Evolutionary conservation across 2,797 vertebrate genomes (phyloP), one percentile per base, ranked within the genome.

Genomic region (Notolepis coatsorum): DNA sequence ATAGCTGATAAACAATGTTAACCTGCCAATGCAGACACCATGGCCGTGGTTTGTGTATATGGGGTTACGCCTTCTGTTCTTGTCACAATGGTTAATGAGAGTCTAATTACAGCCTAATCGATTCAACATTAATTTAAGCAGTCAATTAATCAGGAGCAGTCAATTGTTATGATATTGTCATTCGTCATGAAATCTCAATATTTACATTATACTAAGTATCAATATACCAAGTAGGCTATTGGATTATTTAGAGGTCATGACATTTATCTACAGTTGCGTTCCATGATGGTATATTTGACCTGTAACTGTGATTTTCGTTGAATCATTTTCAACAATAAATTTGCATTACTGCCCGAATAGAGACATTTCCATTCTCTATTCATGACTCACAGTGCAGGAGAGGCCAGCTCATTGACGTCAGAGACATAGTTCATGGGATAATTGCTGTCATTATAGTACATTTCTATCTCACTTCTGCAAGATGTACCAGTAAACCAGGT

Each of bases 1-100:
- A 28, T 15, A 47, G 39, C 54, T 61, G 58, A 53, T 62, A 63
- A 67, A 71, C 58, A 71, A 56, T n/a, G 28, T 21, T 5, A 59
- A 47, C n/a, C 21, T 45, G 50, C 33, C 33, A 41, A 20, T 20
- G 37, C 37, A 41, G 52, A 27, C 3, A 27, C n/a, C 8, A 25
- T 10, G 52, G 25, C n/a, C 10, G 52, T 27, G 17, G 9, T 39
- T 4, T 20, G 24, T 56, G 53, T 30, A n/a, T 54, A n/a, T 6
- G 35, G 51, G 25, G 15, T 28, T 25, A 39, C 7, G 24, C 45
- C 13, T 21, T 35, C 18, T 20, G 31, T 37, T 35, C 10, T 21
- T 52, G 31, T 35, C 23, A 55, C n/a, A 55, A 55, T 20, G 24
- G 37, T 41, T 42, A 24, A 35, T 42, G 7, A 28, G 12, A 20